Conservation (phyloP, 2,797 vertebrate genomes). For the Danio kyathit region DNA sequence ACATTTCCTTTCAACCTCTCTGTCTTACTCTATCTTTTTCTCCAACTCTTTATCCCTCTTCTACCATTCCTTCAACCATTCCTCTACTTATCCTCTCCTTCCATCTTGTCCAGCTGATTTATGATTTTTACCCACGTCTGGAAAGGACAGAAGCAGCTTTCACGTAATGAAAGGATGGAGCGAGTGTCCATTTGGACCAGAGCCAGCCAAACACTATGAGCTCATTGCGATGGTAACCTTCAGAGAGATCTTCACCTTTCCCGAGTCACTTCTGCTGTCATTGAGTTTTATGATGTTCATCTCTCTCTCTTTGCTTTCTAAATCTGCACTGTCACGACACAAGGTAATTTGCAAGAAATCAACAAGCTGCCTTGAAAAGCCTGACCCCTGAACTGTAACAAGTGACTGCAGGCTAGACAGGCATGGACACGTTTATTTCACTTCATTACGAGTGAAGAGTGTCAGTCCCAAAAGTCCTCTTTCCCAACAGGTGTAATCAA, state of each 20-base stretch:
- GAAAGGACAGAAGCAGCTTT: conserved; percentile 57
- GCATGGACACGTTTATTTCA: not conserved
- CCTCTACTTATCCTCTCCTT: conserved; percentile 34
- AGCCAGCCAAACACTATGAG: conserved; percentile 57
- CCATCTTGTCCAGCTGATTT: conserved; percentile 50
- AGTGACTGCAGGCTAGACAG: not conserved
- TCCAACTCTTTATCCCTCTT: not conserved
- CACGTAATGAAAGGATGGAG: conserved; percentile 60
- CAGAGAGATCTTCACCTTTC: conserved; percentile 58
- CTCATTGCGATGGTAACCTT: conserved; percentile 74
- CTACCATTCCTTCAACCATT: not conserved
- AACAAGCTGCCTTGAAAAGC: conserved; percentile 21
- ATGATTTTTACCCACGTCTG: conserved; percentile 57
- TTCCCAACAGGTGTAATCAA: not conserved
- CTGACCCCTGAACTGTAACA: conserved; percentile 8
- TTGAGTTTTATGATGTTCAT: conserved; percentile 51
- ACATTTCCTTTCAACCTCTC: not conserved
- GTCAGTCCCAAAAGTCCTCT: not conserved
- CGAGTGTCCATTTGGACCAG: conserved; percentile 62
- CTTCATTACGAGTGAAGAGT: not conserved
- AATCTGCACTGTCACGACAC: conserved; percentile 22
- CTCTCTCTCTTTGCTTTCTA: not conserved
- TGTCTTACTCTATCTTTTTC: not conserved
- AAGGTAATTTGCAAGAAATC: conserved; percentile 11
- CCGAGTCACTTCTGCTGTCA: conserved; percentile 60